Percentiles rank a stretch among this genome's conserved stretches.
These are phyloP conservation scores for Caenorhabditis plicata DNA, from an alignment of 2,888 invertebrate species.

Conservation along the genomic window DNA sequence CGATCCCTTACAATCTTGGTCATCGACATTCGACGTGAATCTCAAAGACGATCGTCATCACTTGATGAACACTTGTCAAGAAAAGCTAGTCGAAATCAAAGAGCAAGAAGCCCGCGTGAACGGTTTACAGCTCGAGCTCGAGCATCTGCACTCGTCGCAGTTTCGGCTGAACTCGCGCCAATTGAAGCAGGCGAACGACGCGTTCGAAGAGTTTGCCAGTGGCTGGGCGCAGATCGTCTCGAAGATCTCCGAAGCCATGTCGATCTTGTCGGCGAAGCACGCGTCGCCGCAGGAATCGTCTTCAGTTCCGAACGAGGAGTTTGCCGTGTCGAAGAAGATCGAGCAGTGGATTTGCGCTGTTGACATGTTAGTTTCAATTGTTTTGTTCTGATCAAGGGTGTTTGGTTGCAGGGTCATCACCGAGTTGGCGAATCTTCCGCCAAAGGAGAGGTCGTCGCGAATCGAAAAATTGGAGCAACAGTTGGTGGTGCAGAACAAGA, in stretches of 20 bases:
- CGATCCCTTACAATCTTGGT: conserved; percentile 53
- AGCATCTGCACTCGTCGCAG: conserved; percentile 51
- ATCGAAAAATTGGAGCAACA: conserved; percentile 49
- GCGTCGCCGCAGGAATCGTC: conserved; percentile 46
- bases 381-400: not conserved
- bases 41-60: conserved; percentile 40
- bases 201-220: conserved; percentile 59
- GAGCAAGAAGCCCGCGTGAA: conserved; percentile 51
- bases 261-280: conserved; percentile 48
- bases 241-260: conserved; percentile 58
- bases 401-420: conserved; percentile 36
- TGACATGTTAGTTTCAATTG: conserved; percentile 27
- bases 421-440: conserved; percentile 36
- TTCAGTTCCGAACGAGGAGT: conserved; percentile 49
- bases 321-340: conserved; percentile 40
- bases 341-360: conserved; percentile 50
- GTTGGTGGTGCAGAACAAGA: conserved; percentile 39
- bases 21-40: conserved; percentile 36
- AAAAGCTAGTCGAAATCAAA: conserved; percentile 56
- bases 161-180: conserved; percentile 49
- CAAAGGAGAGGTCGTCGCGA: conserved; percentile 32
- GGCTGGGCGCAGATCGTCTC: conserved; percentile 58
- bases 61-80: conserved; percentile 58
- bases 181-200: conserved; percentile 58
- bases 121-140: conserved; percentile 49